phyloP scores from a whole-genome alignment of 2,797 vertebrate species.

The Pseudopleuronectes americanus region DNA sequence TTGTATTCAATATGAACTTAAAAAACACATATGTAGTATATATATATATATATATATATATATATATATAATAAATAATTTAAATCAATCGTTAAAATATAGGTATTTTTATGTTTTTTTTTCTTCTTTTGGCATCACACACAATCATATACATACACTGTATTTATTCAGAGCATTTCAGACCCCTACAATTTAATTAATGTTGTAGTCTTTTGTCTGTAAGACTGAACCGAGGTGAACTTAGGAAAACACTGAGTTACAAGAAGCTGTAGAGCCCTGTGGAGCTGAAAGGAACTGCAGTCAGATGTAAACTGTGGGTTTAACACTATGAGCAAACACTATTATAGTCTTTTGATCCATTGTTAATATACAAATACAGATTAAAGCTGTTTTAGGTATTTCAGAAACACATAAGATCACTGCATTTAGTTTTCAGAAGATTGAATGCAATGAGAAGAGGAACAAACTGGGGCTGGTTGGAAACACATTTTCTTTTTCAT shows the following conservation, averaged over 20 bases:
- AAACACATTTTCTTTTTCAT: slow-evolving; percentile 35
- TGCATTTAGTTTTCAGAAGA: not conserved
- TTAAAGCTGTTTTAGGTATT: too few species aligned
- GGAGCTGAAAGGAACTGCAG: not conserved
- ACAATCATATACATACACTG: not conserved
- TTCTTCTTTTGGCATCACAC: not conserved
- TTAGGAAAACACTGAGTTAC: not conserved
- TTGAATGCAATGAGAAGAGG: not conserved
- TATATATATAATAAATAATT: too few species aligned
- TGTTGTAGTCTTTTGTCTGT: not conserved
- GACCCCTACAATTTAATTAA: too few species aligned
- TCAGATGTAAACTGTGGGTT: not conserved
- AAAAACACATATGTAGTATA: too few species aligned
- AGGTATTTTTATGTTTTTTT: too few species aligned
- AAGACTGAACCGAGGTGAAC: not conserved
- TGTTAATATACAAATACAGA: not conserved
- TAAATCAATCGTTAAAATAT: too few species aligned
- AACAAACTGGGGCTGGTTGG: not conserved
- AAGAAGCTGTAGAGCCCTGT: not conserved
- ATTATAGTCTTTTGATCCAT: not conserved
- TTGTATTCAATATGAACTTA: too few species aligned
- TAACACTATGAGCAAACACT: not conserved
- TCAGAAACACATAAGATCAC: too few species aligned
- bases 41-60: too few species aligned
- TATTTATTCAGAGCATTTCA: not conserved